Evolutionary conservation across 2,888 invertebrate genomes (phyloP), one percentile per base, ranked within the genome.

Genomic region (Tridacna crocea): DNA sequence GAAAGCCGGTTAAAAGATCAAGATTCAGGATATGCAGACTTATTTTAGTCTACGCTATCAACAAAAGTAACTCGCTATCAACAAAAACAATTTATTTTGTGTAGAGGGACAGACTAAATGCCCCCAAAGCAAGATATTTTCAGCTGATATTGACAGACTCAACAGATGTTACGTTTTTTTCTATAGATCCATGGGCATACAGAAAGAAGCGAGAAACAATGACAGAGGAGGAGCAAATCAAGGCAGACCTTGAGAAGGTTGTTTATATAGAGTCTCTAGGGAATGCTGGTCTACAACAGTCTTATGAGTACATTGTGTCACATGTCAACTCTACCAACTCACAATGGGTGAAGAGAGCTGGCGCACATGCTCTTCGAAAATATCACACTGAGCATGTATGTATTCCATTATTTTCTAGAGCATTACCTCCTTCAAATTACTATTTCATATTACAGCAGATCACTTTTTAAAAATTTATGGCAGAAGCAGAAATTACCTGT

Each of bases 321-420:
- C 90, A 91, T 72, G 82, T 91, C 61, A 91, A 91, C 70, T 78
- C 83, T 13, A 87, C 89, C 46, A 89, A 89, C 70, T 90, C 90
- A 6, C 90, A 88, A n/a, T 89, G 89, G 89, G 84, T 91, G 19
- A 90, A 91, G 76, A 78, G 91, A 58, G 88, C 91, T 4, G 91
- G 89, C 13, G 79, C 90, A 12, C 90, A 89, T 75, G 89, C 90
- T 22, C 84, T 91, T 12, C 82, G 91, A n/a, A 75, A 82, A n/a
- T 91, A 84, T 63, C 80, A 87, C 17, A 85, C 88, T 75, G 79
- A 89, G 26, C 75, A 88, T 72, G 90, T 90, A 80, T 72, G 82
- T 84, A 51, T 55, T 55, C 15, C 19, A 55, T 19, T 55, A 55
- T 55, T 55, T 55, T 55, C 10, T 2, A 55, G 11, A 19, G 17